These are phyloP conservation scores for Apantesis nais DNA, from an alignment of 2,888 invertebrate genomes.

Conservation along the genomic window DNA sequence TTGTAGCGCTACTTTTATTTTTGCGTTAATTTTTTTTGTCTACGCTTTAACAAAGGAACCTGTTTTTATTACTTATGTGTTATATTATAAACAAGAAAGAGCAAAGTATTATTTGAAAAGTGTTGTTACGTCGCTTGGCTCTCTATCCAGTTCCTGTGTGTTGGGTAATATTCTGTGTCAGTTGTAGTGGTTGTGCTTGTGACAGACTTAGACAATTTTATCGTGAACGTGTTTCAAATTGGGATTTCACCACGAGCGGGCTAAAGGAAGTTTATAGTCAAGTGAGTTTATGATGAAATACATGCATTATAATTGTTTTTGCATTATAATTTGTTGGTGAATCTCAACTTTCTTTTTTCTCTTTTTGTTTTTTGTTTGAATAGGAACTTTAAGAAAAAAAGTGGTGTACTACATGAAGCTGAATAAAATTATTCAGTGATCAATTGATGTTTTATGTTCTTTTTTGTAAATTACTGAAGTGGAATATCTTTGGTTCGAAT, in stretches of 20 bases:
- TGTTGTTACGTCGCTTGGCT: slow-evolving; percentile 62
- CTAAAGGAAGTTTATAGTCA: slow-evolving; percentile 84
- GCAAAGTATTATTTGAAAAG: slow-evolving; percentile 55
- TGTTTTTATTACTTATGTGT: slow-evolving; percentile 66
- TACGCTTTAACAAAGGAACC: slow-evolving; percentile 69
- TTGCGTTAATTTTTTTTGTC: slow-evolving; percentile 73
- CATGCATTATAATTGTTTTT: slow-evolving; percentile 24
- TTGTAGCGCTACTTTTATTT: slow-evolving; percentile 70
- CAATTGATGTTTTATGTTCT: slow-evolving; percentile 2
- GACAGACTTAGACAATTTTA: slow-evolving; percentile 81
- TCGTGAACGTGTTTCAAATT: slow-evolving; percentile 81
- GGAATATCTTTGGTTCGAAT: slow-evolving; percentile 21
- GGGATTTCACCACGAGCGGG: slow-evolving; percentile 85
- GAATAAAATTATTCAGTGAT: slow-evolving; percentile 6
- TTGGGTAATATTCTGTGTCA: slow-evolving; percentile 83
- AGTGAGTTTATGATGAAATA: slow-evolving; percentile 67
- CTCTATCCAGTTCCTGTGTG: slow-evolving; percentile 76
- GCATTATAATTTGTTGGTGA: slow-evolving; percentile 25
- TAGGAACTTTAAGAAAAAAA: slow-evolving; percentile 17
- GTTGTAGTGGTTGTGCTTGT: slow-evolving; percentile 82
- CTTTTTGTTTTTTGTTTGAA: slow-evolving; percentile 20
- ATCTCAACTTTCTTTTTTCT: slow-evolving; percentile 43
- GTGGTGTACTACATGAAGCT: slow-evolving; percentile 15
- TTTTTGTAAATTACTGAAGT: slow-evolving; percentile 14
- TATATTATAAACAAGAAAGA: slow-evolving; percentile 58